Evolutionary conservation across 2,888 invertebrate species (phyloP).

Genomic region (Hipparchia sbordonii): DNA sequence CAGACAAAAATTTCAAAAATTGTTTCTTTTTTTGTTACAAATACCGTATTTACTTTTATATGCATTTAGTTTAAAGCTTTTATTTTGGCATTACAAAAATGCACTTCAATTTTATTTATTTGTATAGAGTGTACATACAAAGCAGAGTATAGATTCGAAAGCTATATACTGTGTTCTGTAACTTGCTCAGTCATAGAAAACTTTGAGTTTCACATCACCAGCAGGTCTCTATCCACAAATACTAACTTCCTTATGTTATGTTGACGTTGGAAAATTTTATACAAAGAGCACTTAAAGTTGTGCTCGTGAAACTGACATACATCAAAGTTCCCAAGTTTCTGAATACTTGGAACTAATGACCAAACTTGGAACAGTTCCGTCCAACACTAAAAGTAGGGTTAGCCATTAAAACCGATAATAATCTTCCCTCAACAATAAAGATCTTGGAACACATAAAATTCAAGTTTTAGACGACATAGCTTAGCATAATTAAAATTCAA

Average conservation of each 20-base stretch:
- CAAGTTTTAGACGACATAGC: not conserved
- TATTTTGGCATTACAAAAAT: too few relatives aligned
- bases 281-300: slow-evolving; percentile 14
- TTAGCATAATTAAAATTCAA: slow-evolving; percentile 1
- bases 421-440: slow-evolving; percentile 9
- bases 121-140: too few relatives aligned
- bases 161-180: not conserved
- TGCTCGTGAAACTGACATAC: slow-evolving; percentile 24
- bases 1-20: too few relatives aligned
- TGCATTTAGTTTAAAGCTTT: too few relatives aligned
- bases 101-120: too few relatives aligned
- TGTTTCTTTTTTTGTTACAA: too few relatives aligned
- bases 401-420: slow-evolving; percentile 21
- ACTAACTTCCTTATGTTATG: not conserved
- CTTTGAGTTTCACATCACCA: not conserved
- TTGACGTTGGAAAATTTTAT: slow-evolving; percentile 2
- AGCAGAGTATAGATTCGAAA: not conserved
- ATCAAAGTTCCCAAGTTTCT: slow-evolving; percentile 23
- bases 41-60: too few relatives aligned
- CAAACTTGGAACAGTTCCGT: slow-evolving; percentile 15
- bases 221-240: not conserved
- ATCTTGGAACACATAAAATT: not conserved
- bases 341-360: slow-evolving; percentile 28
- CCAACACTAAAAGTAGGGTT: slow-evolving; percentile 12
- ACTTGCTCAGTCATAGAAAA: not conserved